Base-by-base conservation (phyloP, 2,888 invertebrate genomes). In the Apotomis betuletana region DNA sequence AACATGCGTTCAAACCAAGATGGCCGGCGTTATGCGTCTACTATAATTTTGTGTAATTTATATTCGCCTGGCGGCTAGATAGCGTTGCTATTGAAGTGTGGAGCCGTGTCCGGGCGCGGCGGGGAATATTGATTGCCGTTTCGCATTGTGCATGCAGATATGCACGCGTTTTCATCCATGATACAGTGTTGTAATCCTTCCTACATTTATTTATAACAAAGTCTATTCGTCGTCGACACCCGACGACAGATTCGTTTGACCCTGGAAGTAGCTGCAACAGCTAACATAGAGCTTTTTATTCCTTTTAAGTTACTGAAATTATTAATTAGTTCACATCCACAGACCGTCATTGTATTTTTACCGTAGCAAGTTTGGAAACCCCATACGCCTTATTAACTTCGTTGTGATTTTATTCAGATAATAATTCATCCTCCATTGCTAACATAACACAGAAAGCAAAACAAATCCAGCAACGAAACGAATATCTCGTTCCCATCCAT, bases 51-150 rank as follows among this genome's bases (percentile, higher is more conserved):
- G 87, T 88, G 87, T 90, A 90, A 90, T 92, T 91, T 91, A 91
- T 91, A 92, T 92, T 91, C 92, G 88, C 87, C 83, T 78, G 75
- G 83, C 88, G 87, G 89, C 85, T 88, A 86, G 87, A 88, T 89
- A 87, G 85, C 85, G 86, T 85, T 86, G 83, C 89, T 87, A 90
- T 90, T 89, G 90, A 90, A 87, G 90, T 90, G 90, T 90, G 79
- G 85, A 80, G 81, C 81, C 80, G 82, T 86, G 89, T 89, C 89
- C 90, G 90, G 88, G 88, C 86, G 83, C 80, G 76, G 79, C 77
- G 76, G 75, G 76, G 91, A 87, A 92, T 92, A 91, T 84, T 90
- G 90, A 90, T 89, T 76, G 80, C 55, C 51, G 67, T 82, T 80
- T 83, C 80, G 83, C 84, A 83, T 79, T 82, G 81, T 85, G 88